Evolutionary conservation across 2,113 vertebrate genomes (phyloP), one percentile per base, ranked within the genome.

Genomic region (Ahaetulla prasina): DNA sequence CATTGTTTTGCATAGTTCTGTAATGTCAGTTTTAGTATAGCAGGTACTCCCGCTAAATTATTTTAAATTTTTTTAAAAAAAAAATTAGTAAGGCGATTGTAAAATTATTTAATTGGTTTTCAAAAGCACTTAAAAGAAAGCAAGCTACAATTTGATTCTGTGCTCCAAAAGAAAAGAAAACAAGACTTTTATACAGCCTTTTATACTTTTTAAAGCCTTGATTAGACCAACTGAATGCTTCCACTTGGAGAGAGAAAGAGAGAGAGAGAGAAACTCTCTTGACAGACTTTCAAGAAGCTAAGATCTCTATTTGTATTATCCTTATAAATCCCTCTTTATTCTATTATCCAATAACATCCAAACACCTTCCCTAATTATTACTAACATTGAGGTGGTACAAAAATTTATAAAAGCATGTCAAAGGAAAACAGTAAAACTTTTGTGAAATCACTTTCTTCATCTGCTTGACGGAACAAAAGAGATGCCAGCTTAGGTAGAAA

Each of bases 401-500:
- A 94, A 95, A 87, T 95, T 94, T 96, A 91, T 85, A 96, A 30
- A 53, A 68, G 94, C 92, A 90, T 80, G 22, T 30, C 90, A 96
- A 95, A 95, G 57, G 45, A 94, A 45, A 94, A 95, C 92, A 91
- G 68, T 85, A 91, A 94, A 92, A 60, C 25, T 91, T 95, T 92
- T 92, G 90, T 93, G 94, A 89, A 87, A 94, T 52, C 87, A 94
- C 35, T 84, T 95, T 94, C 87, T 90, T 96, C 92, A 93, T 95
- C 86, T 94, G 12, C 92, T 94, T 92, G 87, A 94, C 90, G 94
- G 91, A 95, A 68, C 74, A 92, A 95, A 93, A 91, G 92, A 94
- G 94, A 93, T 43, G 94, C 54, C 47, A 93, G 93, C 93, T 97
- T 95, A 92, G 23, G 47, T 30, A 91, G 90, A 95, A 96, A 95